These are phyloP conservation scores for Lucilia sericata DNA, from an alignment of 1,140 invertebrate genomes.

Conservation along the genomic window DNA sequence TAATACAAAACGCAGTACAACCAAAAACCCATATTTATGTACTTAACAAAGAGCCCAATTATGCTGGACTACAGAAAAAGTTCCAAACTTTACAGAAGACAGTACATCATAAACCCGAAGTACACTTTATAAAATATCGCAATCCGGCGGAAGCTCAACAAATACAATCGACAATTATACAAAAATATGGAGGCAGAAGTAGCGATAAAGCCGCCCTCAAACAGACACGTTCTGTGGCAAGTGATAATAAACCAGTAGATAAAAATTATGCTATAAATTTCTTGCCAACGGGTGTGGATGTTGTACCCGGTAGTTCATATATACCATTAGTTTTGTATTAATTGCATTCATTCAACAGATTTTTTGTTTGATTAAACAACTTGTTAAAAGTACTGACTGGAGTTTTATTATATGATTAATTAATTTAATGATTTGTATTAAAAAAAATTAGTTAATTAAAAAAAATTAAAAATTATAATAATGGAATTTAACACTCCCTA, in stretches of 20 bases:
- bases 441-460: too few relatives aligned
- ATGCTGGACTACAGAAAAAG: constrained; percentile 54
- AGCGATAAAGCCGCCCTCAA: background rate
- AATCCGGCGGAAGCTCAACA: constrained; percentile 57
- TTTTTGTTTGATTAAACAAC: background rate
- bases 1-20: constrained; percentile 56
- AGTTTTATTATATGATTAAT: too few relatives aligned
- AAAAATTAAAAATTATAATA: too few relatives aligned
- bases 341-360: background rate
- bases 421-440: too few relatives aligned
- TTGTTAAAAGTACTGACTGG: too few relatives aligned
- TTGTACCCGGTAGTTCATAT: constrained; percentile 65
- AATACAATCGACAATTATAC: constrained; percentile 57
- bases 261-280: constrained; percentile 63
- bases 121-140: constrained; percentile 63
- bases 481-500: too few relatives aligned
- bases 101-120: constrained; percentile 56
- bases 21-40: constrained; percentile 63
- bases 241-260: constrained; percentile 55
- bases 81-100: constrained; percentile 67
- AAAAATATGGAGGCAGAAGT: constrained; percentile 51
- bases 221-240: background rate
- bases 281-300: constrained; percentile 59
- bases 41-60: constrained; percentile 59
- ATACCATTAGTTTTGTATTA: constrained; percentile 52